Percentiles rank a stretch among this genome's conserved stretches.
Evolutionary conservation across 2,797 vertebrate genomes (phyloP).

Genomic region (Coreius guichenoti): DNA sequence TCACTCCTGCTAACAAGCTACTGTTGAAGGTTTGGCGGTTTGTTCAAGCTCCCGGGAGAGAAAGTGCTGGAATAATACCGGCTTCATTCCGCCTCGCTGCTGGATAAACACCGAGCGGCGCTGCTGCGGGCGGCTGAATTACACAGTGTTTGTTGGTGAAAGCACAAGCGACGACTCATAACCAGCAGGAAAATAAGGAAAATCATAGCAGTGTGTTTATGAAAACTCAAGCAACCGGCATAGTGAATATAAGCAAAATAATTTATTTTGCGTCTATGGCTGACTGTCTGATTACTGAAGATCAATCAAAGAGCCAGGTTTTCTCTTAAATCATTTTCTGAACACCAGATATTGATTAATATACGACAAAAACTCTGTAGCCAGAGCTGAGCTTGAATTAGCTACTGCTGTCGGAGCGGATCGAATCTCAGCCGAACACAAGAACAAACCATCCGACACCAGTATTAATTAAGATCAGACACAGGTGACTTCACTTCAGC

Average conservation of each 20-base stretch:
- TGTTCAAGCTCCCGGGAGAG: slow-evolving; percentile 75
- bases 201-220: not conserved
- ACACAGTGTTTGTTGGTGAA: slow-evolving; percentile 67
- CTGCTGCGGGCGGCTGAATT: slow-evolving; percentile 68
- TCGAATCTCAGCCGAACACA: not conserved
- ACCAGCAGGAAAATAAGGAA: not conserved
- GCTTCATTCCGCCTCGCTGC: slow-evolving; percentile 72
- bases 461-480: slow-evolving; percentile 20
- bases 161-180: slow-evolving; percentile 54
- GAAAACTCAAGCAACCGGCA: not conserved
- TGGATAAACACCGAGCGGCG: slow-evolving; percentile 75
- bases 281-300: not conserved
- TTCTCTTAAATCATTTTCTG: no score
- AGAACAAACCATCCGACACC: not conserved
- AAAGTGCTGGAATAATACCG: slow-evolving; percentile 70
- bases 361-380: not conserved
- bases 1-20: slow-evolving; percentile 66
- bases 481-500: not conserved
- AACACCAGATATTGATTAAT: not conserved
- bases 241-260: not conserved
- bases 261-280: not conserved
- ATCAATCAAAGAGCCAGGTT: not conserved
- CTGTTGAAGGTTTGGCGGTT: slow-evolving; percentile 77
- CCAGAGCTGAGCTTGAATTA: not conserved
- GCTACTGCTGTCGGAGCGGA: not conserved